Evolutionary conservation across 30 jellyfish, hydroid and myxozoan genomes (phyloP), one percentile per base, ranked within the genome.

Genomic region (Chrysaora quinquecirrha): DNA sequence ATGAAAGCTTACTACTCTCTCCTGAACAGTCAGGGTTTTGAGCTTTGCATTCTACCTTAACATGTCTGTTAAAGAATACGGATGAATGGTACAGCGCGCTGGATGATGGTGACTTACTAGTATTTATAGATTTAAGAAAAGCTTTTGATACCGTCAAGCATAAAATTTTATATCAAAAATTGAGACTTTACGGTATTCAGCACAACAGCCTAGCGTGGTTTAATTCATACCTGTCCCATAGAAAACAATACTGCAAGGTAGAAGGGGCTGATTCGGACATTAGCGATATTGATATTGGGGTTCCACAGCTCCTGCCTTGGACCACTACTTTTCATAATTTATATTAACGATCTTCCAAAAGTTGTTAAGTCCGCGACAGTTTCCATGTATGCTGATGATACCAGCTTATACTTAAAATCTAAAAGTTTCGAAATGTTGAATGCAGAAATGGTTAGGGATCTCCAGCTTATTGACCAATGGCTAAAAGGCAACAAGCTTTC

Each of bases 331-430:
- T 23, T 63, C 16, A 14, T 63, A 22, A 63, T 63, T 63, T 11
- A 63, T 43, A 63, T 63, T 21, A 63, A 63, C 27, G 75, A 63
- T 43, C 75, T 63, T 4, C 75, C 43, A 63, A 34, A 28, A 28
- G 75, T 28, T 28, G 46, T 63, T 63, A 22, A 63, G 75, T 34
- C 34, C 46, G 21, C 75, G 24, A n/a, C 43, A 1, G 75, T 63
- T 2, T 63, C 75, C 46, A 63, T 63, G 43, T 63, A 63, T 23
- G 75, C 75, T 63, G 75, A 63, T 63, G 75, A 63, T 6, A 63
- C 75, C 16, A n/a, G 75, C 75, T 43, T 63, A 16, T 21, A 24
- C 75, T 63, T n/a, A 14, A 34, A 28, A 63, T 63, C 75, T 28
- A 0, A 22, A 3, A 43, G 27, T 63, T 19, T 63, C 27, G 16